These are phyloP conservation scores for Artemia franciscana DNA, from an alignment of 1,140 invertebrate species.

Conservation along the genomic window DNA sequence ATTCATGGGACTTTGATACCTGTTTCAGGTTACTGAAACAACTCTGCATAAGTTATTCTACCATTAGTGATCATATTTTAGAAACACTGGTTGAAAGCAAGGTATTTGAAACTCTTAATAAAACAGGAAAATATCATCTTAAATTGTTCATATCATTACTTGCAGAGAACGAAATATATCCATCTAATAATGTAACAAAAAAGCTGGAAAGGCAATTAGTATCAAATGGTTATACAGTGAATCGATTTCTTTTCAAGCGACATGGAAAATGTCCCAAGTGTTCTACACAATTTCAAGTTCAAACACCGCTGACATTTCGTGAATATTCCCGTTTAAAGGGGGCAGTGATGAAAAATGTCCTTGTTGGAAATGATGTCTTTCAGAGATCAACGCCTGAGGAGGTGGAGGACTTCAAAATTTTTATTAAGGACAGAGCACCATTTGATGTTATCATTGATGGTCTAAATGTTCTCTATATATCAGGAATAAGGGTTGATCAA, in stretches of 20 bases:
- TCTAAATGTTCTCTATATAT: constrained; percentile 41
- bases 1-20: background rate
- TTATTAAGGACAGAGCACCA: constrained; percentile 32
- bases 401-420: constrained; percentile 33
- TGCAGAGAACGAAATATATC: background rate
- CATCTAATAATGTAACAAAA: background rate
- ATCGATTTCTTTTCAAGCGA: background rate
- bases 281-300: background rate
- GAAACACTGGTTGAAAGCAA: background rate
- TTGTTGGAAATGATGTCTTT: constrained; percentile 43
- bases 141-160: background rate
- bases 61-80: background rate
- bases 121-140: background rate
- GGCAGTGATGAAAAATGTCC: constrained; percentile 32
- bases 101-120: background rate
- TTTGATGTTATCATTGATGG: constrained; percentile 61
- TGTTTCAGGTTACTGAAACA: background rate
- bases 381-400: constrained; percentile 43
- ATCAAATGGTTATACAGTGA: background rate
- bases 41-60: background rate
- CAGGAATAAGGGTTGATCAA: constrained; percentile 10
- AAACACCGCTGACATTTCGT: background rate
- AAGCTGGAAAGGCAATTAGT: background rate
- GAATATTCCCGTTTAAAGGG: constrained; percentile 22
- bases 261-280: background rate